Evolutionary conservation across 1,140 invertebrate genomes (phyloP).

Genomic region (Pseudachorutes palmiensis): DNA sequence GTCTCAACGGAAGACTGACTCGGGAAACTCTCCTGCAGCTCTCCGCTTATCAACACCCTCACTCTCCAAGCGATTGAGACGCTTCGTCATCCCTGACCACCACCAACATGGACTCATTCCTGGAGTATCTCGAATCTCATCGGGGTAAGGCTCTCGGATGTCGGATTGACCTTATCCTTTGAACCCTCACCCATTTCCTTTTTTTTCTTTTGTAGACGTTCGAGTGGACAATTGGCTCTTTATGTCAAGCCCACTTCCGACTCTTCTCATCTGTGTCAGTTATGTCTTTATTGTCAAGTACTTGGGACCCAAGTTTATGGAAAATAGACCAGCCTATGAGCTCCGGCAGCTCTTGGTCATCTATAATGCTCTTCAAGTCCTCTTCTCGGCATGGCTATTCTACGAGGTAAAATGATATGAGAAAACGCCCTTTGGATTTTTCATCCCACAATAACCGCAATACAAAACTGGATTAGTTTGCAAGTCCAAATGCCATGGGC

Average conservation of each 20-base stretch:
- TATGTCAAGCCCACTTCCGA: slow-evolving; percentile 84
- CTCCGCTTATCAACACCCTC: slow-evolving; percentile 50
- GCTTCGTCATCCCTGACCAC: too few relatives aligned
- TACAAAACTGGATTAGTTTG: too few relatives aligned
- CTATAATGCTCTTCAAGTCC: slow-evolving; percentile 78
- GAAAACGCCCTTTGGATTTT: too few relatives aligned
- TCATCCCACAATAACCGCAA: too few relatives aligned
- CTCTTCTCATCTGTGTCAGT: slow-evolving; percentile 67
- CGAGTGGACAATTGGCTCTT: slow-evolving; percentile 82
- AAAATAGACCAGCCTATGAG: slow-evolving; percentile 72
- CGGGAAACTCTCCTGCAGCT: too few relatives aligned
- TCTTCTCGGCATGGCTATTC: slow-evolving; percentile 74
- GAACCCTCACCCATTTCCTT: not conserved
- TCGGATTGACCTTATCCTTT: slow-evolving; percentile 43
- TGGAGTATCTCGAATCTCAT: not conserved
- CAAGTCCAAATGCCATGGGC: too few relatives aligned
- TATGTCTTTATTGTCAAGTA: slow-evolving; percentile 78
- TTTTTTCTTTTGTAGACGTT: slow-evolving; percentile 55
- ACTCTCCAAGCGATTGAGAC: slow-evolving; percentile 41
- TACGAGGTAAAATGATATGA: slow-evolving; percentile 56
- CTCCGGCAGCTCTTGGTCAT: slow-evolving; percentile 65
- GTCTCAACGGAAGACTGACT: too few relatives aligned
- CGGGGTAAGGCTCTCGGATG: not conserved
- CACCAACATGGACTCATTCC: not conserved
- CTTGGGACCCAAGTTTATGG: slow-evolving; percentile 75